Percentiles rank a stretch among this genome's conserved stretches.
Evolutionary conservation across 2,888 invertebrate genomes (phyloP).

Genomic region (Pseudoips prasinana): DNA sequence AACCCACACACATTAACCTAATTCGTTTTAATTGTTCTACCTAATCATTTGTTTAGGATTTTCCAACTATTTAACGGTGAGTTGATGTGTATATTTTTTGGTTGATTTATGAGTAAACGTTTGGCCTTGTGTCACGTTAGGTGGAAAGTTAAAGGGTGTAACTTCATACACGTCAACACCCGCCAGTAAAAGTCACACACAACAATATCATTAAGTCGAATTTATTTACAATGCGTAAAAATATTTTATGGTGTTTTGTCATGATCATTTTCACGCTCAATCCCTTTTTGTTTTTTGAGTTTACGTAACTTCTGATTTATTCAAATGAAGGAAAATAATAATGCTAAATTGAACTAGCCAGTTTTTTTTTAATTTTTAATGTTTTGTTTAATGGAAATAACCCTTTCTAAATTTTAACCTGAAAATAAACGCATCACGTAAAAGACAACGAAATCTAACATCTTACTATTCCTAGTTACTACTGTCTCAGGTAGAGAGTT

Average conservation of each 20-base stretch:
- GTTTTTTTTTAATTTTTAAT: too few relatives aligned
- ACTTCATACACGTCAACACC: conserved; percentile 57
- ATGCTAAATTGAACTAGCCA: too few relatives aligned
- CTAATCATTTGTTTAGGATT: conserved; percentile 72
- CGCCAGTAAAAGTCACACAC: conserved; percentile 36
- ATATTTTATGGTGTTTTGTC: conserved; percentile 28
- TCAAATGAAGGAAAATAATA: conserved; percentile 1
- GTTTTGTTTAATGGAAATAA: too few relatives aligned
- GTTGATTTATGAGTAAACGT: conserved; percentile 58
- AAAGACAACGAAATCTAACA: too few relatives aligned
- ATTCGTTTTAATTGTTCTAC: conserved; percentile 77
- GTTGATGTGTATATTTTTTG: conserved; percentile 45
- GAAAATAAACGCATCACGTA: too few relatives aligned
- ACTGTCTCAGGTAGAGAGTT: too few relatives aligned
- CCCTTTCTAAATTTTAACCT: too few relatives aligned
- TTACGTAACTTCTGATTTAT: conserved; percentile 13
- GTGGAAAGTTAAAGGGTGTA: conserved; percentile 37
- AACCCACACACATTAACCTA: conserved; percentile 79
- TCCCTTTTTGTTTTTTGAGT: conserved; percentile 14
- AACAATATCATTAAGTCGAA: conserved; percentile 36
- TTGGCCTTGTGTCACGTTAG: conserved; percentile 60
- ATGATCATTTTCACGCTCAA: conserved; percentile 32
- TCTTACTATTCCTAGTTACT: too few relatives aligned
- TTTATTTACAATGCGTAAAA: conserved; percentile 38
- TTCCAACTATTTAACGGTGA: conserved; percentile 48